Evolutionary conservation across 2,797 vertebrate genomes (phyloP).

Genomic region (Silurus aristotelis): DNA sequence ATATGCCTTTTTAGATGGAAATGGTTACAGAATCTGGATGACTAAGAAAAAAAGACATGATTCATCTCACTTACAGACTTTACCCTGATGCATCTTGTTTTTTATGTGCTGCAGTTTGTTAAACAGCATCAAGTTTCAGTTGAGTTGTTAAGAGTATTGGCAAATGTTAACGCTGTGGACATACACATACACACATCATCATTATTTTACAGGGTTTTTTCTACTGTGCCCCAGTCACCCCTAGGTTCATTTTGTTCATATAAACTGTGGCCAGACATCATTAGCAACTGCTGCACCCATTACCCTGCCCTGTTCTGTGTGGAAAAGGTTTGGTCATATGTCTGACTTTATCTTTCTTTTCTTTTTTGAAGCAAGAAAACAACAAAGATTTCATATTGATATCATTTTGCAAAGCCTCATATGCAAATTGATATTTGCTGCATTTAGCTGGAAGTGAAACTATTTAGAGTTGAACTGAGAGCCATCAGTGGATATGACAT

Average conservation of each 20-base stretch:
- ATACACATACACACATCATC: background rate
- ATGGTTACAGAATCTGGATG: background rate
- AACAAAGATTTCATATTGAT: background rate
- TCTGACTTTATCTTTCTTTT: too few species aligned
- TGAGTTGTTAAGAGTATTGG: background rate
- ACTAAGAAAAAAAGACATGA: conserved; percentile 18
- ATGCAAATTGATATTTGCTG: background rate
- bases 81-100: conserved; percentile 1
- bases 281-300: background rate
- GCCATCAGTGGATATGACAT: conserved; percentile 21
- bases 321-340: background rate
- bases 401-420: background rate
- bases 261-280: background rate
- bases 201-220: background rate
- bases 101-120: background rate
- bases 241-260: background rate
- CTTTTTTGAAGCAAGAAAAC: background rate
- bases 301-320: background rate
- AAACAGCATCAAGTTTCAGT: background rate
- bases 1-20: background rate
- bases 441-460: conserved; percentile 2
- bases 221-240: background rate
- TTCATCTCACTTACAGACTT: conserved; percentile 14
- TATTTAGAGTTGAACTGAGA: background rate
- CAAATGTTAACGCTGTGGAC: background rate